A percentile compares a stretch with the other conserved stretches of the same genome.
Conservation (phyloP, 2,888 invertebrate species). For the Euzetes globulus region DNA sequence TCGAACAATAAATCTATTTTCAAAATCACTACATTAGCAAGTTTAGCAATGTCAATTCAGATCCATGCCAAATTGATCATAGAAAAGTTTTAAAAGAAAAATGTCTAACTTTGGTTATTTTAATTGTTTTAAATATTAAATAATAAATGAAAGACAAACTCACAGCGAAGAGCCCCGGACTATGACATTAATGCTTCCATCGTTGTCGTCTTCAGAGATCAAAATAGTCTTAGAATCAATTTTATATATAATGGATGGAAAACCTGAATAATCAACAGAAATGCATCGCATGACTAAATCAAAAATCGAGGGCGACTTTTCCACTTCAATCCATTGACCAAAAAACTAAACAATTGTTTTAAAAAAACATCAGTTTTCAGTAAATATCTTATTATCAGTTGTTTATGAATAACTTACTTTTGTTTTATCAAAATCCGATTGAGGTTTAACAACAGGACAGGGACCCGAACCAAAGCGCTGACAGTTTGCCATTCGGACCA, state of each 20-base stretch:
- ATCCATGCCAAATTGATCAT: no score
- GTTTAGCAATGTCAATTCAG: no score
- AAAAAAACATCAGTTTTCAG: neutral
- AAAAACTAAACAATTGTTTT: conserved; percentile 32
- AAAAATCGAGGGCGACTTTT: conserved; percentile 37
- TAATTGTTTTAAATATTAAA: conserved; percentile 3
- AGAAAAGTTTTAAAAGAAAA: no score
- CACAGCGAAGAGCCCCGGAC: conserved; percentile 36
- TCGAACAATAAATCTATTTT: neutral
- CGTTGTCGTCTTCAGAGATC: conserved; percentile 34
- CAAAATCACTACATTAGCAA: no score
- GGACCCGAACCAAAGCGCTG: conserved; percentile 37
- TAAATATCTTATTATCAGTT: neutral
- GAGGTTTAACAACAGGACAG: conserved; percentile 36
- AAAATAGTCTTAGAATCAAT: neutral
- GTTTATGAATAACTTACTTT: conserved; percentile 25
- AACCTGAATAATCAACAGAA: conserved; percentile 35
- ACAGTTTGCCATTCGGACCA: neutral
- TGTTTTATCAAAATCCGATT: conserved; percentile 35
- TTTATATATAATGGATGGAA: no score
- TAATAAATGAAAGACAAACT: conserved; percentile 2
- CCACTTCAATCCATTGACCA: conserved; percentile 39
- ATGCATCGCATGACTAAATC: conserved; percentile 38
- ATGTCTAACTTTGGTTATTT: neutral
- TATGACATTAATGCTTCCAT: conserved; percentile 37